Conservation (phyloP, 2,888 invertebrate species). For the Lasioglossum morio region DNA sequence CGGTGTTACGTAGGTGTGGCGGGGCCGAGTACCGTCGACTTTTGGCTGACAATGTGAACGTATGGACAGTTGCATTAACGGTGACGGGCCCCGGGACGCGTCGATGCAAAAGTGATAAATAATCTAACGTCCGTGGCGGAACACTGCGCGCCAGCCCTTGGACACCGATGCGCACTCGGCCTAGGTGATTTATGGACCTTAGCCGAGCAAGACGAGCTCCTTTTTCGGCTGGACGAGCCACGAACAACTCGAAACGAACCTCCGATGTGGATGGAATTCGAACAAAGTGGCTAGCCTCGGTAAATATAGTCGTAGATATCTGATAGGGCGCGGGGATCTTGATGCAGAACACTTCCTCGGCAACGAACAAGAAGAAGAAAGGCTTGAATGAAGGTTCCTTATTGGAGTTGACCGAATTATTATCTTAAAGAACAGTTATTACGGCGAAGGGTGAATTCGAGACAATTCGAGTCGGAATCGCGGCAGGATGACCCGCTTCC, state of each 20-base stretch:
- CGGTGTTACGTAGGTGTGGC: slow-evolving; percentile 52
- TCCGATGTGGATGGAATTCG: slow-evolving; percentile 32
- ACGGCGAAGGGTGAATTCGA: not conserved
- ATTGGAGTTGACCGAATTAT: not conserved
- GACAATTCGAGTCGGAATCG: not conserved
- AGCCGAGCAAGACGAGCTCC: slow-evolving; percentile 14
- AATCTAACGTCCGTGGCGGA: slow-evolving; percentile 43
- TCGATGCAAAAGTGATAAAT: slow-evolving; percentile 57
- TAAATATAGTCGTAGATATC: slow-evolving; percentile 1
- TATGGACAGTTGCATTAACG: slow-evolving; percentile 62
- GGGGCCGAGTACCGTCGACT: not conserved
- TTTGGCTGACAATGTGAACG: slow-evolving; percentile 55
- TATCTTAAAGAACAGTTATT: not conserved
- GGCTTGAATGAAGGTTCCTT: not conserved
- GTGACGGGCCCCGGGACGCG: slow-evolving; percentile 45
- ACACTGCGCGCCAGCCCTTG: slow-evolving; percentile 27
- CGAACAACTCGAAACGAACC: slow-evolving; percentile 26
- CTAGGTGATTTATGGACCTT: slow-evolving; percentile 53
- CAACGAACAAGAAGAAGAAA: not conserved
- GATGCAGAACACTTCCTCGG: not conserved
- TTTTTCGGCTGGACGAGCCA: slow-evolving; percentile 31
- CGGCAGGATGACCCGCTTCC: not conserved
- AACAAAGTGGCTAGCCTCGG: not conserved
- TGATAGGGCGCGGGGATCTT: not conserved
- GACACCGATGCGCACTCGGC: slow-evolving; percentile 44